phyloP scores from a whole-genome alignment of 2,888 invertebrate species.

The Nycteola revayana region DNA sequence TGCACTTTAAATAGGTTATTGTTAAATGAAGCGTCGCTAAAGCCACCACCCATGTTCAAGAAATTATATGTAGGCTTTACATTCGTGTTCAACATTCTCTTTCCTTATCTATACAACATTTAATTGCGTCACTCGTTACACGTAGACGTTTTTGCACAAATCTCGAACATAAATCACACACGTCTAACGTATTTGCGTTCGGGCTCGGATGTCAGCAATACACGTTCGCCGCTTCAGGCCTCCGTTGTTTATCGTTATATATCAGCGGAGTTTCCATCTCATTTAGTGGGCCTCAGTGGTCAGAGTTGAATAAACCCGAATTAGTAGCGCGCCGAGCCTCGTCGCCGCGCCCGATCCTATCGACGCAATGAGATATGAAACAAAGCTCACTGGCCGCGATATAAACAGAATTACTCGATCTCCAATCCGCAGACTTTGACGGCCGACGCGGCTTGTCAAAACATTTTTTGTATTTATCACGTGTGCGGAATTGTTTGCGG shows the following conservation, averaged over 20 bases:
- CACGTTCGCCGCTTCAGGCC: constrained; percentile 20
- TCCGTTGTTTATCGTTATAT: constrained; percentile 46
- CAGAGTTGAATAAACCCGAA: constrained; percentile 39
- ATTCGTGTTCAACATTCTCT: too few relatives aligned
- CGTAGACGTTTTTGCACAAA: constrained; percentile 6
- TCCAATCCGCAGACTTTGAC: constrained; percentile 19
- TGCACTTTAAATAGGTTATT: constrained; percentile 32
- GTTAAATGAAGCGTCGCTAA: constrained; percentile 25
- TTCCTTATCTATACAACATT: too few relatives aligned
- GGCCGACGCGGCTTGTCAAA: constrained; percentile 29
- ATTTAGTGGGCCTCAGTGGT: constrained; percentile 44
- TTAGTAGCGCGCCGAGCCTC: constrained; percentile 40
- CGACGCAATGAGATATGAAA: constrained; percentile 62
- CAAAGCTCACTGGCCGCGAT: constrained; percentile 43
- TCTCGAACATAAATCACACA: constrained; percentile 22
- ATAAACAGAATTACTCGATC: constrained; percentile 32
- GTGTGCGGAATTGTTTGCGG: constrained; percentile 35
- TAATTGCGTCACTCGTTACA: too few relatives aligned
- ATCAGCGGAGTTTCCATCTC: constrained; percentile 63
- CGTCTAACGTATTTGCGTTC: constrained; percentile 15
- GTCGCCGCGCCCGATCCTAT: constrained; percentile 51
- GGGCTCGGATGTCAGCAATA: constrained; percentile 17
- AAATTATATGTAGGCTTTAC: constrained; percentile 5
- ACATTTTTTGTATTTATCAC: constrained; percentile 33
- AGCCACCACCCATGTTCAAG: constrained; percentile 10